Conservation (phyloP, 2,113 vertebrate species). For the Bungarus multicinctus region DNA sequence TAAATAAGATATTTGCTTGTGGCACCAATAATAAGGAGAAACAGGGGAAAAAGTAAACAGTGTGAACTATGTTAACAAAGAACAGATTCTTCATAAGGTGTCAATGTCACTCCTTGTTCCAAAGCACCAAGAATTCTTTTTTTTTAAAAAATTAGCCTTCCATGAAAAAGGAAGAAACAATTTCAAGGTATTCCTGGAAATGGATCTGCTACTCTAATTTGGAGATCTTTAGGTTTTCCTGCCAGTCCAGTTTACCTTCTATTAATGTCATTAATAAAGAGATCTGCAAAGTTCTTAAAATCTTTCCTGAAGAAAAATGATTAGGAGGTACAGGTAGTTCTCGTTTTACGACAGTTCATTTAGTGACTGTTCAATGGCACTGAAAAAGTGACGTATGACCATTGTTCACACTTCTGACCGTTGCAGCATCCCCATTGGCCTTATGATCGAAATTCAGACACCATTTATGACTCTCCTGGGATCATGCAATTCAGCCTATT, state of each 20-base stretch:
- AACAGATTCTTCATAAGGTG: neutral
- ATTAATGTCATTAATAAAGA: neutral
- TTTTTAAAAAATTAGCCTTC: neutral
- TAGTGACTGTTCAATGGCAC: neutral
- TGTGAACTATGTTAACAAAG: neutral
- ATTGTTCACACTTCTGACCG: neutral
- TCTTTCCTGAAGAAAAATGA: neutral
- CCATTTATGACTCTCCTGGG: neutral
- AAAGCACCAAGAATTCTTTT: neutral
- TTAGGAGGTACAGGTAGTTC: neutral
- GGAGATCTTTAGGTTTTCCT: neutral
- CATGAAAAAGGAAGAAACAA: neutral
- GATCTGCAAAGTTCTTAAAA: neutral
- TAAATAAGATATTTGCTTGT: constrained; percentile 11
- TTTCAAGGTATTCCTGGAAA: neutral
- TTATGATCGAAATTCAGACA: neutral
- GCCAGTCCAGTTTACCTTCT: neutral
- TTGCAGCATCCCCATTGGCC: neutral
- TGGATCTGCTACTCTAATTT: neutral
- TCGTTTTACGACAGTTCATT: neutral
- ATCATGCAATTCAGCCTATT: neutral
- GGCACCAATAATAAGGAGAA: neutral
- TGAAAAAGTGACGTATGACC: neutral
- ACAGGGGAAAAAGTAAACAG: neutral
- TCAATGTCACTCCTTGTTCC: neutral